These are phyloP conservation scores for Cheilosia variabilis DNA, from an alignment of 2,888 invertebrate species.

Conservation along the genomic window DNA sequence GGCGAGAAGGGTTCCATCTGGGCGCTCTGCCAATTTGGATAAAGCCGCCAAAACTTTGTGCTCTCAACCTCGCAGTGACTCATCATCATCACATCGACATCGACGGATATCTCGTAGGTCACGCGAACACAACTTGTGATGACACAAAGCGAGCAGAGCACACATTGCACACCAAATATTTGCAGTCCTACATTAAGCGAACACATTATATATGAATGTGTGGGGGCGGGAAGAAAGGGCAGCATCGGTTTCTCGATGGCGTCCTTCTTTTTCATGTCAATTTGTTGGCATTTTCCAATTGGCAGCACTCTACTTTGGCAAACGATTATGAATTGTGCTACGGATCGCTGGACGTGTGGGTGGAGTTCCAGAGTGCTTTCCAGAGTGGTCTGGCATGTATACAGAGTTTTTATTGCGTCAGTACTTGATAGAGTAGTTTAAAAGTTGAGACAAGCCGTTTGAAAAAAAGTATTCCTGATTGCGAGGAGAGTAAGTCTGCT, in stretches of 20 bases:
- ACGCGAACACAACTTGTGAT: constrained; percentile 47
- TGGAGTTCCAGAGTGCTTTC: neutral
- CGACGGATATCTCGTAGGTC: constrained; percentile 38
- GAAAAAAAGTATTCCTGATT: too few relatives aligned
- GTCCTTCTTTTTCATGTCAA: constrained; percentile 13
- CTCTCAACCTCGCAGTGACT: constrained; percentile 38
- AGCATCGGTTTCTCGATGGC: neutral
- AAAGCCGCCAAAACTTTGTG: constrained; percentile 1
- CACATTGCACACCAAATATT: constrained; percentile 55
- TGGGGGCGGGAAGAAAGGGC: too few relatives aligned
- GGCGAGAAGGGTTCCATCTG: constrained; percentile 16
- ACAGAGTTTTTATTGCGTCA: too few relatives aligned
- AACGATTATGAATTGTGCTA: constrained; percentile 32
- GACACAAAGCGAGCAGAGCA: constrained; percentile 7
- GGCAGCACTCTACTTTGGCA: constrained; percentile 27
- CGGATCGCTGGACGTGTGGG: neutral
- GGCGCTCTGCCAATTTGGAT: constrained; percentile 46
- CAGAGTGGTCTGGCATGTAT: too few relatives aligned
- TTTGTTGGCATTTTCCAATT: constrained; percentile 24
- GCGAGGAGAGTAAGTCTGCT: too few relatives aligned
- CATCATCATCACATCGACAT: constrained; percentile 32
- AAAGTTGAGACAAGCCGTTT: too few relatives aligned
- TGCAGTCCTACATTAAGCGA: constrained; percentile 49
- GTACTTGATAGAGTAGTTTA: too few relatives aligned
- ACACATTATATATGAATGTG: constrained; percentile 2